Conservation (phyloP, 2,888 invertebrate genomes). For the Philereme transversata region DNA sequence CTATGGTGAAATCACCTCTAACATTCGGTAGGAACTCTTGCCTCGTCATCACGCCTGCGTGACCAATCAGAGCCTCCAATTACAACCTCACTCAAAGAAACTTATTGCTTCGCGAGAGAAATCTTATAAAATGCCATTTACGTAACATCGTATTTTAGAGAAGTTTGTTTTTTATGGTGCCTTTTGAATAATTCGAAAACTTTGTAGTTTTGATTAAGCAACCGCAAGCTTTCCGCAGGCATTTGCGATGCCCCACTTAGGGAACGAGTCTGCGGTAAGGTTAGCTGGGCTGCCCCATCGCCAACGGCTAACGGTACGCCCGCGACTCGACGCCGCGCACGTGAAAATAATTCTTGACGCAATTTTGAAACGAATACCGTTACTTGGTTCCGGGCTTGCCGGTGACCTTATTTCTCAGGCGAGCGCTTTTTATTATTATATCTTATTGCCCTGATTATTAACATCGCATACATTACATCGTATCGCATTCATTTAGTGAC, state of each 20-base stretch:
- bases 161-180: slow-evolving; percentile 5
- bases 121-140: slow-evolving; percentile 52
- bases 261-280: slow-evolving; percentile 55
- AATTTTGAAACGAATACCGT: slow-evolving; percentile 82
- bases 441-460: slow-evolving; percentile 67
- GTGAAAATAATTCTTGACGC: slow-evolving; percentile 83
- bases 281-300: slow-evolving; percentile 58
- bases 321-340: slow-evolving; percentile 66
- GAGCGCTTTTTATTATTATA: slow-evolving; percentile 78
- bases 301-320: slow-evolving; percentile 48
- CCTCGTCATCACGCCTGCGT: slow-evolving; percentile 31
- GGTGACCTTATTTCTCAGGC: slow-evolving; percentile 78
- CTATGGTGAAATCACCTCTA: slow-evolving; percentile 11
- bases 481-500: slow-evolving; percentile 32
- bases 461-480: too few species aligned
- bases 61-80: slow-evolving; percentile 49
- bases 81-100: slow-evolving; percentile 54
- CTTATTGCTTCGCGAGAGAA: slow-evolving; percentile 51
- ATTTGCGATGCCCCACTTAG: slow-evolving; percentile 63
- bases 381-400: slow-evolving; percentile 80
- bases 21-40: slow-evolving; percentile 12
- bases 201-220: slow-evolving; percentile 29
- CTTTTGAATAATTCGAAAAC: slow-evolving; percentile 1
- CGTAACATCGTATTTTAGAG: slow-evolving; percentile 39
- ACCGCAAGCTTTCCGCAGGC: slow-evolving; percentile 40